Percentiles rank a stretch among this genome's conserved stretches.
phyloP scores from a whole-genome alignment of 2,888 invertebrate species.

The Drosophila mettleri region DNA sequence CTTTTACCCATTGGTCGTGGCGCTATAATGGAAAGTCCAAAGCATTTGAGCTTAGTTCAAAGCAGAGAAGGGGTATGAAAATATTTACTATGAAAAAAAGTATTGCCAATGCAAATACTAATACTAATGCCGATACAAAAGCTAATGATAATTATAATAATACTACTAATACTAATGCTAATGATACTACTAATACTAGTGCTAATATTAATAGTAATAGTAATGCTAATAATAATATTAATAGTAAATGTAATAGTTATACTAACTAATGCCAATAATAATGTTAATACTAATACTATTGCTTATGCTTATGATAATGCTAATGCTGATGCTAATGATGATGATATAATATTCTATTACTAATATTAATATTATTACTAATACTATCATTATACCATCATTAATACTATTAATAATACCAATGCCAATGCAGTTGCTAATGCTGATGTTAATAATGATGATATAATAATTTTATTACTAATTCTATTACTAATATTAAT shows the following conservation, averaged over 20 bases:
- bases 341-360: too few relatives aligned
- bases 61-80: neutral
- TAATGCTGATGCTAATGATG: neutral
- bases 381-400: neutral
- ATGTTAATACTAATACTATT: too few relatives aligned
- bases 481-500: neutral
- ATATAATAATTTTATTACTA: neutral
- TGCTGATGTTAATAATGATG: too few relatives aligned
- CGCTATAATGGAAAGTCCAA: constrained; percentile 25
- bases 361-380: too few relatives aligned
- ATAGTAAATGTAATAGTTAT: neutral
- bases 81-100: too few relatives aligned
- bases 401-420: neutral
- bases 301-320: too few relatives aligned
- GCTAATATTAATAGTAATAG: neutral
- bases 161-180: neutral
- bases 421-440: too few relatives aligned
- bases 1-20: constrained; percentile 50
- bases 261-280: neutral
- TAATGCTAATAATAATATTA: neutral
- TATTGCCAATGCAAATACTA: too few relatives aligned
- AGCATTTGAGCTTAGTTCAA: constrained; percentile 10
- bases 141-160: neutral
- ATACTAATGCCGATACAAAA: neutral
- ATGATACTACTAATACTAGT: neutral